Evolutionary conservation across 37 sponge, comb jelly and placozoan species (phyloP).

Genomic region (Tethya wilhelma): DNA sequence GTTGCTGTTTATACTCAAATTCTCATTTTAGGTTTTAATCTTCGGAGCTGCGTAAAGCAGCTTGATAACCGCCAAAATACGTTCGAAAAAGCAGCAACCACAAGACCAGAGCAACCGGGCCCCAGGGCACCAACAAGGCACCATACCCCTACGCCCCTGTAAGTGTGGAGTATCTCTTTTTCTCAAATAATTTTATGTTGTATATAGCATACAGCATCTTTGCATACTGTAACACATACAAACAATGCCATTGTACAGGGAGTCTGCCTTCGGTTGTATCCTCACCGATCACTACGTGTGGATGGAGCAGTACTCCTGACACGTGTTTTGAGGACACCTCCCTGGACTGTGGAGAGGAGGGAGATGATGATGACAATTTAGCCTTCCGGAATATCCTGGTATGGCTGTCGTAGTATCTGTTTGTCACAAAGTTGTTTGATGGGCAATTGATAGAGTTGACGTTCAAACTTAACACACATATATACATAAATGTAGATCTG

Average conservation of each 20-base stretch:
- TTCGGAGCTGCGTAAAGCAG: conserved; percentile 30
- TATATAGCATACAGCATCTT: background rate
- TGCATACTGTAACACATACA: background rate
- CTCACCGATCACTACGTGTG: background rate
- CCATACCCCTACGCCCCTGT: background rate
- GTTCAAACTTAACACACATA: too few relatives aligned
- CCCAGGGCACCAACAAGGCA: background rate
- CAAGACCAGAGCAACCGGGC: background rate
- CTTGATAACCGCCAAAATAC: conserved; percentile 37
- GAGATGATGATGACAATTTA: conserved; percentile 67
- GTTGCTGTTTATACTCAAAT: too few relatives aligned
- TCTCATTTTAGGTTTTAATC: background rate
- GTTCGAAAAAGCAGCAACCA: conserved; percentile 19
- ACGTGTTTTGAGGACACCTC: background rate
- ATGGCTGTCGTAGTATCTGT: background rate
- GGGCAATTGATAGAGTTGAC: too few relatives aligned
- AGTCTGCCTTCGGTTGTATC: background rate
- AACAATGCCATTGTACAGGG: too few relatives aligned
- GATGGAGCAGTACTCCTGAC: conserved; percentile 50
- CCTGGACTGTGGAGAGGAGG: conserved; percentile 42
- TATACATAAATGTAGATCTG: too few relatives aligned
- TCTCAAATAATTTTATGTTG: too few relatives aligned
- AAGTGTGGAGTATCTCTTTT: background rate
- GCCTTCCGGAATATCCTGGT: conserved; percentile 37
- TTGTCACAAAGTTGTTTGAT: too few relatives aligned